Base-by-base conservation (phyloP, 2,888 invertebrate species). In the Tetranychus piercei region DNA sequence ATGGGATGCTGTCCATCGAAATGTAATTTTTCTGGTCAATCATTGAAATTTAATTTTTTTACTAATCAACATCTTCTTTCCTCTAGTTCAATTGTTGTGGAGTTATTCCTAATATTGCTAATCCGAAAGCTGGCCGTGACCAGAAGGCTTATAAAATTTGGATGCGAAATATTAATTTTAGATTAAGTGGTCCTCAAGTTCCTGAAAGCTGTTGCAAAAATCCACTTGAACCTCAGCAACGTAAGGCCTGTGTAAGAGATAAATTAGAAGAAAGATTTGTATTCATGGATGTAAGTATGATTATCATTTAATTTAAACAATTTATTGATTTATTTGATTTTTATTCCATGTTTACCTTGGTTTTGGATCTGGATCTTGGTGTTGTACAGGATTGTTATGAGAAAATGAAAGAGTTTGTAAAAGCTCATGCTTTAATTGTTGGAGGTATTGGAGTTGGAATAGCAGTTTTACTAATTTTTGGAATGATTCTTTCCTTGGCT, bases 1-100 rank as follows among this genome's bases (percentile, higher is more conserved):
- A 0, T 94, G 94, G 94, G 92, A 94, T 81, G 87, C 88, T 77
- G 90, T 92, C 0, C 94, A 95, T 82, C 87, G 87, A 77, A 84
- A 85, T 79, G 87, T 87, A 80, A 81, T 81, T 1, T 71, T 8
- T 66, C 34, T 34, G 4, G 5, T 34, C 4, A 34, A 34, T 34
- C 5, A 34, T 34, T 4, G 4, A 34, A 34, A 4, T 34, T 55
- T 15, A 55, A 55, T 55, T 55, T 55, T 15, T 15, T 15, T 55
- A 15, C 6, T 11, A 23, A 69, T 23, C 8, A 4, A 69, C 18
- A 1, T 22, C 20, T 5, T 69, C 23, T 69, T 8, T 69, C 34
- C 6, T 69, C 8, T 44, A 77, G 77, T 76, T 77, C 72, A 72
- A 75, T 44, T 77, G 77, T 73, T 77, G 77, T 65, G 77, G 77